Conservation (phyloP, 2,888 invertebrate genomes). For the Andricus quercusramuli region DNA sequence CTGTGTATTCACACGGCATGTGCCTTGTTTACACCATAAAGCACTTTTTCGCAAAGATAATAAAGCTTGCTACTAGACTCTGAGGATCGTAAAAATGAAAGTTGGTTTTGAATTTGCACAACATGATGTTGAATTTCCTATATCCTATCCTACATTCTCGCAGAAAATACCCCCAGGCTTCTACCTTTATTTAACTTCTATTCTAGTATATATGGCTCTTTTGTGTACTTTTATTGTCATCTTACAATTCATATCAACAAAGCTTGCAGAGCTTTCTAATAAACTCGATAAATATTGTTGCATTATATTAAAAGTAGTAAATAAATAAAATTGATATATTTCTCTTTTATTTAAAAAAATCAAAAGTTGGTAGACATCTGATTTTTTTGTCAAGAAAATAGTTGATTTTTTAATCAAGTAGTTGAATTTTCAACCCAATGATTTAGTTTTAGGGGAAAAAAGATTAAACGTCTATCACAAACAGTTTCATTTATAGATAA, state of each 20-base stretch:
- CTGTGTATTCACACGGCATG: background rate
- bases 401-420: too few species aligned
- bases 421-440: too few species aligned
- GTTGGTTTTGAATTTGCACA: background rate
- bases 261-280: background rate
- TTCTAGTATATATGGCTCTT: background rate
- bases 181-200: slow-evolving; percentile 6
- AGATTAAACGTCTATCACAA: too few species aligned
- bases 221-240: background rate
- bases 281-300: background rate
- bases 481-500: too few species aligned
- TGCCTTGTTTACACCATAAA: background rate
- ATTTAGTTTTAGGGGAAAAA: too few species aligned
- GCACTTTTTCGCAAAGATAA: background rate
- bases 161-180: slow-evolving; percentile 7
- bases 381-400: too few species aligned
- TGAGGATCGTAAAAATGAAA: background rate
- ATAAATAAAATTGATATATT: background rate
- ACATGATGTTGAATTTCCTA: background rate
- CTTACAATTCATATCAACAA: background rate
- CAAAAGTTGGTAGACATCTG: too few species aligned
- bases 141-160: background rate
- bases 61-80: background rate
- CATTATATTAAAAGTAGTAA: background rate
- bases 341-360: too few species aligned